A percentile compares a stretch with the other conserved stretches of the same genome.
Conservation (phyloP, 1,140 invertebrate species). For the Cyclargus thomasi region DNA sequence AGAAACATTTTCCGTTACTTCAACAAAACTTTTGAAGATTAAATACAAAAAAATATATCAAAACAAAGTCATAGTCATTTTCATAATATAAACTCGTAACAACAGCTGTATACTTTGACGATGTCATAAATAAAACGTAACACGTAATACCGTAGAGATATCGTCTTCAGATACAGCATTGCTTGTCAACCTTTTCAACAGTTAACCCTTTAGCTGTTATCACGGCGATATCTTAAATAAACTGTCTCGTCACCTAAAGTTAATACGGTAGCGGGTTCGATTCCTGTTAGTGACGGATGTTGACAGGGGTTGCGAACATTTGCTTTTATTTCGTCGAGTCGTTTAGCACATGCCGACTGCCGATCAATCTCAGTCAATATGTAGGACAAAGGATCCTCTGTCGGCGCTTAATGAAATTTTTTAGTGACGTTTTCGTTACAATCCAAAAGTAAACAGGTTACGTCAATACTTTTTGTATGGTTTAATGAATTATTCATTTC, state of each 20-base stretch:
- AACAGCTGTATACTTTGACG: too few relatives aligned
- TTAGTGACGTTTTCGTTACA: constrained; percentile 35
- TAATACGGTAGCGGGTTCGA: constrained; percentile 52
- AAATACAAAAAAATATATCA: too few relatives aligned
- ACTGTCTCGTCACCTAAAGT: constrained; percentile 37
- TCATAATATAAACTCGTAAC: too few relatives aligned
- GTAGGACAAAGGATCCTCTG: constrained; percentile 55
- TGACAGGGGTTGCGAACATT: constrained; percentile 60
- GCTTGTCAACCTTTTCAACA: background rate
- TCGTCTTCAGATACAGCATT: background rate
- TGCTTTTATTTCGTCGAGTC: constrained; percentile 66
- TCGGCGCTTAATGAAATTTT: constrained; percentile 61
- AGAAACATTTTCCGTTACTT: too few relatives aligned
- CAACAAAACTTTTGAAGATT: too few relatives aligned
- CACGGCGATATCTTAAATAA: constrained; percentile 20
- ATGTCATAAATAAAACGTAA: too few relatives aligned
- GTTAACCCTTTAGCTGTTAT: background rate
- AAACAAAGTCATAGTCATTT: too few relatives aligned
- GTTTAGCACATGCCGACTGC: constrained; percentile 65
- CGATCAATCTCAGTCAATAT: constrained; percentile 71
- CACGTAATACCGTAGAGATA: background rate
- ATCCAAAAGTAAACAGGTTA: constrained; percentile 18
- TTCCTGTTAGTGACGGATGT: constrained; percentile 50
- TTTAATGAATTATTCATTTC: constrained; percentile 4
- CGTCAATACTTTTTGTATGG: constrained; percentile 3